Conservation (phyloP, 2,113 vertebrate species). For the Falcunculus frontatus region DNA sequence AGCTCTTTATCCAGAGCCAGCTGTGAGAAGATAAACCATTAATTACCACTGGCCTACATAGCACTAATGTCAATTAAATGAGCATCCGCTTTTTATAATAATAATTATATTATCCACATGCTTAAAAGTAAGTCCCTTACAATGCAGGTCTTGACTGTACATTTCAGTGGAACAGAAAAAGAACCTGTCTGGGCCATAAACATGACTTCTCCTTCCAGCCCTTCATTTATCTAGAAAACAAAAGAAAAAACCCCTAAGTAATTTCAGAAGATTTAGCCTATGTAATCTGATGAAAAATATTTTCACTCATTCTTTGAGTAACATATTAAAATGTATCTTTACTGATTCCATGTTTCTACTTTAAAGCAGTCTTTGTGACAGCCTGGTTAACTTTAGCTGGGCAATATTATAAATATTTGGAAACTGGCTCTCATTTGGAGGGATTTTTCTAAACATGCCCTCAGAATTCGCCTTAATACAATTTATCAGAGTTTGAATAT, state of each 20-base stretch:
- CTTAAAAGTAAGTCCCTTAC: conserved; percentile 69
- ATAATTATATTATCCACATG: not conserved
- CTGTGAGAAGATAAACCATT: conserved; percentile 67
- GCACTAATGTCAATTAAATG: not conserved
- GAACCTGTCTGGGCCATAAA: conserved; percentile 80
- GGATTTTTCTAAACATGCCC: not conserved
- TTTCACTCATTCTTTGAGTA: not conserved
- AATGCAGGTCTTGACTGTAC: conserved; percentile 83
- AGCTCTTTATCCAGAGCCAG: conserved; percentile 83
- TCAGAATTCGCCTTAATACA: not conserved
- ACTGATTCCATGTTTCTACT: not conserved
- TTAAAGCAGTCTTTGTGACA: not conserved
- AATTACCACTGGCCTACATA: conserved; percentile 27
- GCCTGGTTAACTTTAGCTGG: not conserved
- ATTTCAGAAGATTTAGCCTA: not conserved
- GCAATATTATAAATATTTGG: not conserved
- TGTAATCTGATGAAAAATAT: not conserved
- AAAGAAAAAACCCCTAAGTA: not conserved
- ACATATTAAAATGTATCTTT: not conserved
- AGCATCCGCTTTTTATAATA: not conserved
- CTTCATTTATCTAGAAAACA: conserved; percentile 79
- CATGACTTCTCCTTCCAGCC: conserved; percentile 82
- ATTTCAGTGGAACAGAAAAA: conserved; percentile 85
- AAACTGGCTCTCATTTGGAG: not conserved
- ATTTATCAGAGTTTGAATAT: not conserved